Base-by-base conservation (phyloP, 2,888 invertebrate genomes). In the Flexamia atlantica region DNA sequence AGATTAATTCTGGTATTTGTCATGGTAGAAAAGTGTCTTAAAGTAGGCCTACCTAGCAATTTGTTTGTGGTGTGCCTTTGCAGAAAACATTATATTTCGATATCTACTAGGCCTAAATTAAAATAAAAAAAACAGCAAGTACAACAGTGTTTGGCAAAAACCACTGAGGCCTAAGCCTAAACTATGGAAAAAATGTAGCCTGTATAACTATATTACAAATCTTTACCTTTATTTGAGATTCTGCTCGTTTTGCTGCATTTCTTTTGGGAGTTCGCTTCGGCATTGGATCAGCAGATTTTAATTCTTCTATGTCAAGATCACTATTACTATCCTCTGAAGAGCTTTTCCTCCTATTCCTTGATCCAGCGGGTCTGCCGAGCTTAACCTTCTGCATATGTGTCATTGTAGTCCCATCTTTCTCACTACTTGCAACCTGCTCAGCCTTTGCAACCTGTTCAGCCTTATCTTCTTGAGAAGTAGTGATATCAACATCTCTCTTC, bases 161-260 rank as follows among this genome's bases (percentile, higher is more conserved):
- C n/a, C n/a, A n/a, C n/a, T n/a, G n/a, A n/a, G n/a, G n/a, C n/a
- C n/a, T n/a, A n/a, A n/a, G n/a, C n/a, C n/a, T n/a, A n/a, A n/a
- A n/a, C n/a, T n/a, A n/a, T n/a, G n/a, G n/a, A n/a, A n/a, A n/a
- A n/a, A n/a, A n/a, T n/a, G n/a, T n/a, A n/a, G 14, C 4, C 50
- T 17, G 10, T 14, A 17, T 50, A 50, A 17, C 10, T n/a, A 14
- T 50, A n/a, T 46, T 4, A 46, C n/a, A 12, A 7, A 46, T 68
- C 28, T 50, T 81, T 84, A 88, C 88, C 87, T 87, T 87, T 28
- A 88, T 88, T 86, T 88, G 87, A 68, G 86, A 85, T 84, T 87
- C 87, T 14, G 88, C 88, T 84, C 85, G 87, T 84, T 87, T 87
- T 12, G 88, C 87, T 42, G 87, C 87, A 83, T 85, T 85, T 25